Evolutionary conservation across 2,888 invertebrate genomes (phyloP), one percentile per base, ranked within the genome.

Genomic region (Tetramorium bicarinatum): DNA sequence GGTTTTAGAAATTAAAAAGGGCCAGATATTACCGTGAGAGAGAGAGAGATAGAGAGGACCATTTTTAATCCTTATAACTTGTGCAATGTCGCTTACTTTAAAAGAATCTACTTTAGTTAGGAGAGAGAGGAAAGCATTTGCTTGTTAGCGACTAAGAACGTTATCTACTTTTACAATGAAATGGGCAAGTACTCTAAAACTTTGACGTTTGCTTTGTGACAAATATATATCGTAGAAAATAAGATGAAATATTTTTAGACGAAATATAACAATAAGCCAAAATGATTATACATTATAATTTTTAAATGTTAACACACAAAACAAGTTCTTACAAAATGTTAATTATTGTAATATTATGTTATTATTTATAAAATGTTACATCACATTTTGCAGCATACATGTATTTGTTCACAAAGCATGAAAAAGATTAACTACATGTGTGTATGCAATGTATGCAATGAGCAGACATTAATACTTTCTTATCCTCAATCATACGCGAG

Each of bases 21-120:
- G 93, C 4, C 92, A 93, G 44, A 84, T 93, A 67, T 88, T 95
- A 83, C 95, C 94, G 56, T 91, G 29, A 83, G 34, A 69, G 2
- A 1, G 8, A 72, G 18, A 18, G 56, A 89, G 29, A 83, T 25
- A 69, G 2, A 1, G 8, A 72, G 18, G 25, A 77, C 44, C 44
- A 67, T 25, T 47, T 18, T 41, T 66, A 49, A 75, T 47, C 4
- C 15, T 34, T 62, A 34, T 44, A 29, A 66, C 25, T 44, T 41
- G 67, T 41, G n/a, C 38, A 75, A 21, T 13, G 18, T n/a, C 8
- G 72, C 41, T 15, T 71, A 47, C 18, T 34, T 71, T 41, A 34
- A 71, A 56, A 21, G n/a, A 41, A 21, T 56, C 25, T 79, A 54
- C 2, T 34, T 54, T 71, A 44, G 13, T 38, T 59, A 38, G 8